Conservation (phyloP, 2,113 vertebrate species). For the Ornithorhynchus anatinus region DNA sequence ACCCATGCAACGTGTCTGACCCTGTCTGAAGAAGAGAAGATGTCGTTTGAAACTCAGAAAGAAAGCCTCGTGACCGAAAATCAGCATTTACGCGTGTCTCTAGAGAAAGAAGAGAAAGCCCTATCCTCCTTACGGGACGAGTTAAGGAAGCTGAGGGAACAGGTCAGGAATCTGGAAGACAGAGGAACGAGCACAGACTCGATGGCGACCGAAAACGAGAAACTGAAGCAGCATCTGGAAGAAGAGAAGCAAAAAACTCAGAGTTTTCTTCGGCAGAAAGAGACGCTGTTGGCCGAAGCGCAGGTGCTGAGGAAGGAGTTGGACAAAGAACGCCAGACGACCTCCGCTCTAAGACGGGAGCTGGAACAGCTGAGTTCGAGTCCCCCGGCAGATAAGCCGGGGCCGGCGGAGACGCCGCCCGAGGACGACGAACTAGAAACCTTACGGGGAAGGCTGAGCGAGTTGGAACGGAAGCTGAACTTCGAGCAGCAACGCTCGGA, state of each 20-base stretch:
- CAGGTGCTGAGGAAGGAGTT: conserved; percentile 81
- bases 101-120: conserved; percentile 83
- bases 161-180: conserved; percentile 81
- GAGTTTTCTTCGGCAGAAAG: conserved; percentile 79
- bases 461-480: conserved; percentile 87
- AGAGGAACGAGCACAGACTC: conserved; percentile 72
- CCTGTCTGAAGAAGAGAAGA: conserved; percentile 71
- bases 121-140: conserved; percentile 83
- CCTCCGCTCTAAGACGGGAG: conserved; percentile 76
- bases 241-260: conserved; percentile 78
- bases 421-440: conserved; percentile 69
- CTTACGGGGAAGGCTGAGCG: conserved; percentile 75
- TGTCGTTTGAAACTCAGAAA: conserved; percentile 72
- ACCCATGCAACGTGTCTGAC: conserved; percentile 74
- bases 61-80: conserved; percentile 80
- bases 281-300: conserved; percentile 78
- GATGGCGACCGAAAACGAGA: conserved; percentile 82
- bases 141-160: conserved; percentile 78
- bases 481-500: conserved; percentile 96
- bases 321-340: conserved; percentile 78
- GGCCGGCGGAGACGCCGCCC: neutral
- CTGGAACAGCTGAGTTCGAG: conserved; percentile 70
- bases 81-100: conserved; percentile 76
- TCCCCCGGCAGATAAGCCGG: conserved; percentile 15
- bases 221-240: conserved; percentile 82